Percentiles rank a stretch among this genome's conserved stretches.
phyloP scores from a whole-genome alignment of 2,797 vertebrate genomes.

The Valencia hispanica region DNA sequence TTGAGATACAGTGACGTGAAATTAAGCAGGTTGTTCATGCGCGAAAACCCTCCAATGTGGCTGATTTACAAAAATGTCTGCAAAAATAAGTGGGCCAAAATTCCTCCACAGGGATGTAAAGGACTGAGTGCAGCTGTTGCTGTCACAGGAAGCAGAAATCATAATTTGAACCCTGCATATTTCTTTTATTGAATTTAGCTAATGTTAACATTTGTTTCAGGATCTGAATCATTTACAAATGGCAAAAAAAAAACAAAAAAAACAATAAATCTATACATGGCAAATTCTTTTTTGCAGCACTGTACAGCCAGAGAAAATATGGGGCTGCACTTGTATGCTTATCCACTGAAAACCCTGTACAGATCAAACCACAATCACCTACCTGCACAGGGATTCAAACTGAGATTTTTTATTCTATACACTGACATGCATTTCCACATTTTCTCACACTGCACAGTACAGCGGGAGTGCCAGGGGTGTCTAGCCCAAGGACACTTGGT shows the following conservation, averaged over 20 bases:
- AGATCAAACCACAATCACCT: background rate
- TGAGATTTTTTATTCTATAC: background rate
- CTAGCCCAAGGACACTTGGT: conserved; percentile 10
- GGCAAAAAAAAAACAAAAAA: background rate
- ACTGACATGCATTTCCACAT: background rate
- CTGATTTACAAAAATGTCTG: no score
- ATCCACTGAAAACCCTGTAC: background rate
- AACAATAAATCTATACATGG: background rate
- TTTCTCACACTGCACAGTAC: background rate
- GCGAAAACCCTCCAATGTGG: no score
- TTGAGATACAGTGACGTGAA: background rate
- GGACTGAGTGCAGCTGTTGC: background rate
- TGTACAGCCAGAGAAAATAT: background rate
- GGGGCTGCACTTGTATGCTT: background rate
- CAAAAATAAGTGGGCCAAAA: background rate
- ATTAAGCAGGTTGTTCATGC: background rate
- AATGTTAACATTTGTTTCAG: background rate
- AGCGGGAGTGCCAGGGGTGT: background rate
- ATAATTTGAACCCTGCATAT: background rate
- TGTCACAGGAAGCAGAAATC: background rate
- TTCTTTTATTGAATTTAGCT: background rate
- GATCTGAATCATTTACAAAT: background rate
- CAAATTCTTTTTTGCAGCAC: background rate
- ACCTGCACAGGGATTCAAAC: background rate
- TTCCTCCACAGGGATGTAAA: background rate